phyloP scores from a whole-genome alignment of 2,888 invertebrate species.

The Drosophila fulvimacula region DNA sequence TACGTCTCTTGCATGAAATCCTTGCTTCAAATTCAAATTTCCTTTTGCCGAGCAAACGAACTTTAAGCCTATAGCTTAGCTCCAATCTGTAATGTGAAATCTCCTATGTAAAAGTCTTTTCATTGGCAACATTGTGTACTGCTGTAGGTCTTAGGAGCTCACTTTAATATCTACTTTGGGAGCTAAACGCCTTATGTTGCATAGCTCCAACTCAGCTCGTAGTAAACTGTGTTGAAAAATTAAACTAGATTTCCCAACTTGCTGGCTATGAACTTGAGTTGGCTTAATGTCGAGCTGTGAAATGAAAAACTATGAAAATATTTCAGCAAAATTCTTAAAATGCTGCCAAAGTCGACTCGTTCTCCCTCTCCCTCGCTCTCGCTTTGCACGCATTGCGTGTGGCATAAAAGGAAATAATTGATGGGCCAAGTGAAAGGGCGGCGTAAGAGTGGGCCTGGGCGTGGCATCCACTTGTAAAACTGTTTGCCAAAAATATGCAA shows the following conservation, averaged over 20 bases:
- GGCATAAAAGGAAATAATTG: slow-evolving; percentile 34
- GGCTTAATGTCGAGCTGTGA: slow-evolving; percentile 5
- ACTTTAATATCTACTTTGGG: too few relatives aligned
- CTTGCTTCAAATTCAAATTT: too few relatives aligned
- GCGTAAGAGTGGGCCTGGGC: background rate
- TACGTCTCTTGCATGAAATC: too few relatives aligned
- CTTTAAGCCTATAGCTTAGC: too few relatives aligned
- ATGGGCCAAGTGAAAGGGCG: slow-evolving; percentile 12
- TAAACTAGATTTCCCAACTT: background rate
- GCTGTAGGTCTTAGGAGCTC: too few relatives aligned
- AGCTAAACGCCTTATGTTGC: background rate
- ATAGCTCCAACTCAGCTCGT: background rate
- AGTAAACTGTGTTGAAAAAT: too few relatives aligned
- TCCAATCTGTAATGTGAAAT: too few relatives aligned
- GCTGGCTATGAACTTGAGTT: background rate
- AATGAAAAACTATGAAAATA: slow-evolving; percentile 1
- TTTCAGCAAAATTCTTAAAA: background rate
- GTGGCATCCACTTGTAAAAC: slow-evolving; percentile 15
- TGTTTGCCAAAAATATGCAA: slow-evolving; percentile 44
- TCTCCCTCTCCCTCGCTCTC: background rate
- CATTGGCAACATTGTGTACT: background rate
- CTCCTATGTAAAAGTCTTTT: too few relatives aligned
- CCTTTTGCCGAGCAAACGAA: too few relatives aligned
- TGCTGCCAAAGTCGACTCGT: background rate
- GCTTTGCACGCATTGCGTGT: slow-evolving; percentile 22